Base-by-base conservation (phyloP, 2,888 invertebrate species). In the Empis livida region DNA sequence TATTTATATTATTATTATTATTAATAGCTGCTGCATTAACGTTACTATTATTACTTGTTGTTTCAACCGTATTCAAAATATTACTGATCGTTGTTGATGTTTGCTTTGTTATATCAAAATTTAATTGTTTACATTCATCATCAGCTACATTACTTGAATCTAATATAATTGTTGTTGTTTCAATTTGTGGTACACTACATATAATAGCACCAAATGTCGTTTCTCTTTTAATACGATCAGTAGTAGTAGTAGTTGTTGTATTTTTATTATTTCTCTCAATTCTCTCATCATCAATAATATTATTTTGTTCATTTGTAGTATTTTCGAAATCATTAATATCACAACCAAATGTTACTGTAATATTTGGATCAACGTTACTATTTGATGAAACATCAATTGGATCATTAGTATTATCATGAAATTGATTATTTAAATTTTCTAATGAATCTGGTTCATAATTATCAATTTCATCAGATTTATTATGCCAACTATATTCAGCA, bases 401-500 rank as follows among this genome's bases (percentile, higher is more conserved):
- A 20, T 5, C 20, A 20, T 20, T 20, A 20, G 3, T 53, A 6
- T 50, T 51, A 0, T 51, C 49, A n/a, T n/a, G n/a, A 38, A 51
- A 5, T n/a, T 35, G 35, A n/a, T 16, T n/a, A n/a, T n/a, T 15
- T 15, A 15, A 4, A 23, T 45, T 45, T 30, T 49, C 46, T 11
- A 46, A 11, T n/a, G 49, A 49, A 17, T 49, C 49, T 13, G 49
- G 49, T 10, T 49, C 49, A 41, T 41, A 41, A 13, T 20, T 23
- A 10, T 11, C 13, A 27, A 27, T 11, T 39, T 68, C 67, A 50
- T 68, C 67, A 49, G 76, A 77, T 51, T 74, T 71, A 58, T 84
- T 82, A 54, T 79, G 75, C 84, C 86, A 87, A 61, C 82, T 82
- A 51, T 86, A 83, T 68, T 86, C 84, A 43, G 83, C 80, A 13